Conservation (phyloP, 2,113 vertebrate genomes). For the Dendropsophus ebraccatus region DNA sequence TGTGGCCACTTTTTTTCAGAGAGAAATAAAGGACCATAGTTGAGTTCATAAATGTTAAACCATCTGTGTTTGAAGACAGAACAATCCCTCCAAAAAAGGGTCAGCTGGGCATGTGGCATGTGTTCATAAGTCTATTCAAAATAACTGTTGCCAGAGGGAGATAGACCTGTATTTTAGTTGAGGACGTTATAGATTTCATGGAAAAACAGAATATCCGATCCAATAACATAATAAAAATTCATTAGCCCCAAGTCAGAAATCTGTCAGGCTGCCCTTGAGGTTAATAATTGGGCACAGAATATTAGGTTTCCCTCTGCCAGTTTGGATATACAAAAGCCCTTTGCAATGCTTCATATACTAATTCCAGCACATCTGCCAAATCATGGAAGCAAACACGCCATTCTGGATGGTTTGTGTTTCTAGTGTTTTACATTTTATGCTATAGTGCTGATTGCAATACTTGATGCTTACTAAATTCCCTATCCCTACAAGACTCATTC, state of each 20-base stretch:
- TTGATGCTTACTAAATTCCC: not conserved
- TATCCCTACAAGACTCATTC: not conserved
- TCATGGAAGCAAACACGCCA: not conserved
- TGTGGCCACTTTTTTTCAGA: not conserved
- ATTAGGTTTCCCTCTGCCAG: not conserved
- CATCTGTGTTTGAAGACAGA: not conserved
- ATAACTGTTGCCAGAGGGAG: not conserved
- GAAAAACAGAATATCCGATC: not conserved
- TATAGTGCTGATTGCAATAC: not conserved
- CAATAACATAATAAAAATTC: constrained; percentile 8
- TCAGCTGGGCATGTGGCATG: not conserved
- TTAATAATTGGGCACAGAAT: constrained; percentile 7
- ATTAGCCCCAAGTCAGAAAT: constrained; percentile 30
- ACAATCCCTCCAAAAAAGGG: not conserved
- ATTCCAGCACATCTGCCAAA: constrained; percentile 12
- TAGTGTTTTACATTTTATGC: not conserved
- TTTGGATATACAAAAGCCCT: not conserved
- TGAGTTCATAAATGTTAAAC: not conserved
- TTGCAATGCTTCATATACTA: constrained; percentile 1
- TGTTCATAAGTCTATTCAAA: not conserved
- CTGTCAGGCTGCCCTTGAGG: constrained; percentile 20
- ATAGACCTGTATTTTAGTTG: not conserved
- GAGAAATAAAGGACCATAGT: not conserved
- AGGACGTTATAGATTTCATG: not conserved
- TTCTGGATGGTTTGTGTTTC: not conserved